Percentiles rank a stretch among this genome's conserved stretches.
phyloP scores from a whole-genome alignment of 92 coral and sea anemone genomes.

The Porites divaricata region DNA sequence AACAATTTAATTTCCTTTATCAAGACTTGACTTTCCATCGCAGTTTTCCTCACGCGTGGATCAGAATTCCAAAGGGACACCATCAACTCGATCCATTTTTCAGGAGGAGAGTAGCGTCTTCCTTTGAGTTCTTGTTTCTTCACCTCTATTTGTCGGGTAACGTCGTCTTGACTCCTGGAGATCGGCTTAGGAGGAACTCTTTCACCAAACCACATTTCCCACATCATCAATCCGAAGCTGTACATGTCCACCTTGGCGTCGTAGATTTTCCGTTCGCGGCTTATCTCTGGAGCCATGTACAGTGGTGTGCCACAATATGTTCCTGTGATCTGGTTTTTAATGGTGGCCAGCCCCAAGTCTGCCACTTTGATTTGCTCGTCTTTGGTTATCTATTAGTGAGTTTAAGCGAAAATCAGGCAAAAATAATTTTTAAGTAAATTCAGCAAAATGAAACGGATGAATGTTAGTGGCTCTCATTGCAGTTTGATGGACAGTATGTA shows the following conservation, averaged over 20 bases:
- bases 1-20: background rate
- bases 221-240: conserved; percentile 22
- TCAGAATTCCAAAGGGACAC: background rate
- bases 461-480: too few species aligned
- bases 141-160: too few species aligned
- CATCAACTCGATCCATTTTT: conserved; percentile 8
- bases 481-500: too few species aligned
- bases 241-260: background rate
- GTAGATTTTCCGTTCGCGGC: background rate
- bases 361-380: conserved; percentile 7
- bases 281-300: conserved; percentile 18
- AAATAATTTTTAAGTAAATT: too few species aligned
- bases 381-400: background rate
- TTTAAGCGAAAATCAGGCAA: background rate
- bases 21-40: background rate
- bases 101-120: background rate
- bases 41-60: background rate
- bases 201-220: conserved; percentile 25
- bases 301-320: conserved; percentile 3
- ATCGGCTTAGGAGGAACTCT: too few species aligned
- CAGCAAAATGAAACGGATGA: too few species aligned
- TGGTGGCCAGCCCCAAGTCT: conserved; percentile 11
- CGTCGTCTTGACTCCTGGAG: background rate
- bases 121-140: too few species aligned
- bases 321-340: conserved; percentile 1